phyloP scores from a whole-genome alignment of 2,888 invertebrate genomes.

The Mamestra brassicae region DNA sequence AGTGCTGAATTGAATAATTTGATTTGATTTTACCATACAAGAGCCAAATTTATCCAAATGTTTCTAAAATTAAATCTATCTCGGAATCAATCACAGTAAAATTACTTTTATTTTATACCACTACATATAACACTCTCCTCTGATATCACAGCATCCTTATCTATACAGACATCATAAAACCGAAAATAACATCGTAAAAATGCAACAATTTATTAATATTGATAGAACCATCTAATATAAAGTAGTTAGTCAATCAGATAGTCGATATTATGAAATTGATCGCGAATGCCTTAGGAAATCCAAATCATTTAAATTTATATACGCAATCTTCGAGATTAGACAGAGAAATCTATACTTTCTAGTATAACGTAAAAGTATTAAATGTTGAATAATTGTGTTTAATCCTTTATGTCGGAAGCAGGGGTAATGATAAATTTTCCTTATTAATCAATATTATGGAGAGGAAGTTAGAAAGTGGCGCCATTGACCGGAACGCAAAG shows the following conservation, averaged over 20 bases:
- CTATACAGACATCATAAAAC: conserved; percentile 9
- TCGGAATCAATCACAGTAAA: no score
- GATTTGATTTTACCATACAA: no score
- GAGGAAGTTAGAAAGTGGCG: background rate
- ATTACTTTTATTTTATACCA: background rate
- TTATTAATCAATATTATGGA: background rate
- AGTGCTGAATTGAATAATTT: no score
- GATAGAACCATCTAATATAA: conserved; percentile 17
- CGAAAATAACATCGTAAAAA: conserved; percentile 17
- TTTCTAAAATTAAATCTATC: no score
- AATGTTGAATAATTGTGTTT: conserved; percentile 16
- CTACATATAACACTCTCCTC: conserved; percentile 8
- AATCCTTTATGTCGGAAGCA: background rate
- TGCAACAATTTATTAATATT: conserved; percentile 51
- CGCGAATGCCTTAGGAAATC: conserved; percentile 15
- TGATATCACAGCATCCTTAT: conserved; percentile 20
- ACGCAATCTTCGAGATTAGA: conserved; percentile 25
- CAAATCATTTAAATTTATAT: conserved; percentile 50
- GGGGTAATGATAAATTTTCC: background rate
- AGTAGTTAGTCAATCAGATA: conserved; percentile 29
- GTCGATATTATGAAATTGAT: conserved; percentile 53
- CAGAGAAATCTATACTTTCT: conserved; percentile 58
- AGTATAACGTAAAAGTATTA: conserved; percentile 10
- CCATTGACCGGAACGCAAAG: no score
- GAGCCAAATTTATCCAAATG: no score